These are phyloP conservation scores for Disparrhopalites patrizii DNA, from an alignment of 2,888 invertebrate species.

Conservation along the genomic window DNA sequence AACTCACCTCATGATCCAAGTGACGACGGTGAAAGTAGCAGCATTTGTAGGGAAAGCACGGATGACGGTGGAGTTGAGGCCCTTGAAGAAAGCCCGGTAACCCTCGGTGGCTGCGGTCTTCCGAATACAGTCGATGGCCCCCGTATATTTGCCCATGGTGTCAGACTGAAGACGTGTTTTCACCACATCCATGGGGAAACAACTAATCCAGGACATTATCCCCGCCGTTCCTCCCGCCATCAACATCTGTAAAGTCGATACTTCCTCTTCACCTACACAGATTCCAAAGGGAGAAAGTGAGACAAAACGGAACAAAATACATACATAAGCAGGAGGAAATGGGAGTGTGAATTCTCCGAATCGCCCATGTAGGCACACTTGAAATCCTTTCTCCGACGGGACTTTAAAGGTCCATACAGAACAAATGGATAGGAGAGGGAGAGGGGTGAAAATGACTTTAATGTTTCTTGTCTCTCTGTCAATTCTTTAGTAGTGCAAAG, in stretches of 20 bases:
- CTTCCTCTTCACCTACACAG: slow-evolving; percentile 51
- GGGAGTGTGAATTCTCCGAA: too few species aligned
- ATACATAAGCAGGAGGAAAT: too few species aligned
- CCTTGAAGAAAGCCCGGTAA: slow-evolving; percentile 65
- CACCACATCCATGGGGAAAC: slow-evolving; percentile 85
- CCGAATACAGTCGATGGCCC: slow-evolving; percentile 68
- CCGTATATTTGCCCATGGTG: slow-evolving; percentile 59
- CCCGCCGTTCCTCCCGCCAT: slow-evolving; percentile 83
- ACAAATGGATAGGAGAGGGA: too few species aligned
- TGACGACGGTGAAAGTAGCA: slow-evolving; percentile 82
- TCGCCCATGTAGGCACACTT: too few species aligned
- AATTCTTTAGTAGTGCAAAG: too few species aligned
- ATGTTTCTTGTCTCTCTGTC: too few species aligned
- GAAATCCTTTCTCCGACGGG: too few species aligned
- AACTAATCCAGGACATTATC: slow-evolving; percentile 74
- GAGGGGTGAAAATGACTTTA: too few species aligned
- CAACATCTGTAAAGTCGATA: slow-evolving; percentile 65
- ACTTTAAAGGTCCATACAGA: too few species aligned
- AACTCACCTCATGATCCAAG: slow-evolving; percentile 63
- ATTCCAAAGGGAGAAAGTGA: too few species aligned
- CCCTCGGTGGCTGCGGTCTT: slow-evolving; percentile 70
- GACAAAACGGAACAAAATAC: too few species aligned
- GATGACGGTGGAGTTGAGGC: slow-evolving; percentile 71
- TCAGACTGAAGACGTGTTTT: slow-evolving; percentile 84
- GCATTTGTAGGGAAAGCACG: slow-evolving; percentile 92